Conservation (phyloP, 2,888 invertebrate species). For the Cantharis rufa region DNA sequence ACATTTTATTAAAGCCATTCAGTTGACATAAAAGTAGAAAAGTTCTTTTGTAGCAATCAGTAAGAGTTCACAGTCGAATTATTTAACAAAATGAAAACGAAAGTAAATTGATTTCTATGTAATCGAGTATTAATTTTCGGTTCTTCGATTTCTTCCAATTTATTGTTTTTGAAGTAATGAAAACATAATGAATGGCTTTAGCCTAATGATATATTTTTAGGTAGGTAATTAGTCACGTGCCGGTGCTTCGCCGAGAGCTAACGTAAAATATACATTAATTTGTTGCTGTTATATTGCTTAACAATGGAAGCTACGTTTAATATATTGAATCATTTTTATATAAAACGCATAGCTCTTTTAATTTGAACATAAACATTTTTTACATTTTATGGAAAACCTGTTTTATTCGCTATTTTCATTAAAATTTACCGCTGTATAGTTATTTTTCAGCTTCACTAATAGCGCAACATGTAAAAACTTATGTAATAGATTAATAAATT, state of each 20-base stretch:
- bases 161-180: background rate
- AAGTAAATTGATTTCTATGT: background rate
- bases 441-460: too few species aligned
- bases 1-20: background rate
- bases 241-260: background rate
- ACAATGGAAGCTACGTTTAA: background rate
- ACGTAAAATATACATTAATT: background rate
- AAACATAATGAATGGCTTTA: background rate
- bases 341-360: too few species aligned
- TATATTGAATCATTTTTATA: too few species aligned
- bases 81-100: background rate
- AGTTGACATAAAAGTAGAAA: background rate
- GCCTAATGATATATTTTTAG: background rate
- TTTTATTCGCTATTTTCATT: too few species aligned
- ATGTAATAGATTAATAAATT: too few species aligned
- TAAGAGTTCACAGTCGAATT: background rate
- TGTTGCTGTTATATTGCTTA: background rate
- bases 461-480: too few species aligned
- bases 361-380: too few species aligned
- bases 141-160: background rate
- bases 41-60: background rate
- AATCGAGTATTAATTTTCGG: background rate
- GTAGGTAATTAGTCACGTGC: background rate
- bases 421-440: too few species aligned
- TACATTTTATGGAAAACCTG: too few species aligned